Conservation (phyloP, 2,113 vertebrate genomes). For the Coreoperca whiteheadi region DNA sequence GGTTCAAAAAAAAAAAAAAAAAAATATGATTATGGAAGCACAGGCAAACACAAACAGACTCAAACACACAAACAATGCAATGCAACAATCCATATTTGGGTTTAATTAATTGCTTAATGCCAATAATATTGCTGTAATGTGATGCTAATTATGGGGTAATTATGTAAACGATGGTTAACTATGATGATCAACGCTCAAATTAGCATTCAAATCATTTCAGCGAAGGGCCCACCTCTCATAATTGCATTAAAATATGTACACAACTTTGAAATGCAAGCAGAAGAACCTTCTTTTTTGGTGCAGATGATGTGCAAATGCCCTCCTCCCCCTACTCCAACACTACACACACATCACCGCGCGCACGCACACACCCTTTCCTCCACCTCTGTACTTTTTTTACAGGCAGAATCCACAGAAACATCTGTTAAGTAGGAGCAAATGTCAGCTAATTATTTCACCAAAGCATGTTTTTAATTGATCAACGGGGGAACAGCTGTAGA, state of each 20-base stretch:
- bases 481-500: constrained; percentile 83
- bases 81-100: constrained; percentile 70
- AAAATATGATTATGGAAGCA: constrained; percentile 32
- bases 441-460: constrained; percentile 86
- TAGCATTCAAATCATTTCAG: constrained; percentile 75
- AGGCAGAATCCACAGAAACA: constrained; percentile 77
- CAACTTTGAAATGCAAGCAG: constrained; percentile 74
- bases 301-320: constrained; percentile 41
- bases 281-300: constrained; percentile 48
- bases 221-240: constrained; percentile 78
- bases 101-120: constrained; percentile 81
- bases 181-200: constrained; percentile 75
- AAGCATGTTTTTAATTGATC: constrained; percentile 86
- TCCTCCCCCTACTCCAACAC: constrained; percentile 11
- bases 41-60: not conserved
- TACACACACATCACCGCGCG: constrained; percentile 26
- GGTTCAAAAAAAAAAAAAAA: constrained; percentile 42
- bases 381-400: constrained; percentile 74
- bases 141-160: constrained; percentile 78
- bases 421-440: constrained; percentile 84
- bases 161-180: constrained; percentile 81
- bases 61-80: constrained; percentile 55
- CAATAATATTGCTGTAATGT: constrained; percentile 80
- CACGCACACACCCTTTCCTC: constrained; percentile 47
- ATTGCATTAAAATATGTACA: constrained; percentile 80